Conservation (phyloP, 2,113 vertebrate species). For the Dicentrarchus labrax region DNA sequence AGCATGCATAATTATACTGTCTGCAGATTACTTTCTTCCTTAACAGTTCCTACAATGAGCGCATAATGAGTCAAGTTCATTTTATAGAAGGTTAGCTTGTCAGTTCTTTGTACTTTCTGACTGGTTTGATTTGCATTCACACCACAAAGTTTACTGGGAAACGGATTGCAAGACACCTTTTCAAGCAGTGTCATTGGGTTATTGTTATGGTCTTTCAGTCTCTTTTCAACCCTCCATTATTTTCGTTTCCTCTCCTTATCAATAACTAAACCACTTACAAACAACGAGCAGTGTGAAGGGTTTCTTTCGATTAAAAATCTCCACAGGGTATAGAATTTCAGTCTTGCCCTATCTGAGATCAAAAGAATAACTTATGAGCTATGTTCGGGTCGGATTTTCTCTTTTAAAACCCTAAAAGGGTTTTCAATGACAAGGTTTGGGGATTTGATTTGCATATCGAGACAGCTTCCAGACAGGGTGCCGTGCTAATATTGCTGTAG, state of each 20-base stretch:
- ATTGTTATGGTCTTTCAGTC: too few species aligned
- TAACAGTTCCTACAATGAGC: neutral
- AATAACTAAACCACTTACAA: conserved; percentile 22
- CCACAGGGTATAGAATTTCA: conserved; percentile 42
- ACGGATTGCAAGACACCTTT: neutral
- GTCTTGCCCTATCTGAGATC: conserved; percentile 57
- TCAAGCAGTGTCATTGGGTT: neutral
- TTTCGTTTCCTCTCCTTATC: conserved; percentile 25
- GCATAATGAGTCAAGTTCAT: too few species aligned
- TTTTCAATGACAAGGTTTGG: conserved; percentile 55
- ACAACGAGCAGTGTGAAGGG: conserved; percentile 1
- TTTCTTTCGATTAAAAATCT: conserved; percentile 52
- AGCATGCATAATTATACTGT: neutral
- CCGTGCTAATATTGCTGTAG: conserved; percentile 71
- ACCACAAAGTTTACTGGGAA: neutral
- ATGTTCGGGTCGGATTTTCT: conserved; percentile 43
- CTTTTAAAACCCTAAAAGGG: conserved; percentile 53
- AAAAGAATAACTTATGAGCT: conserved; percentile 68
- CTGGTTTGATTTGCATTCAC: neutral
- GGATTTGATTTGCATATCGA: conserved; percentile 73
- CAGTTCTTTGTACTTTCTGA: neutral
- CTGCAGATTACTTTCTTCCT: neutral
- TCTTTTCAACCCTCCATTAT: neutral
- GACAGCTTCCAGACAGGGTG: conserved; percentile 70
- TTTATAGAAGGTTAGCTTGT: too few species aligned